Evolutionary conservation across 2,797 vertebrate species (phyloP).

Genomic region (Hippoglossus hippoglossus): DNA sequence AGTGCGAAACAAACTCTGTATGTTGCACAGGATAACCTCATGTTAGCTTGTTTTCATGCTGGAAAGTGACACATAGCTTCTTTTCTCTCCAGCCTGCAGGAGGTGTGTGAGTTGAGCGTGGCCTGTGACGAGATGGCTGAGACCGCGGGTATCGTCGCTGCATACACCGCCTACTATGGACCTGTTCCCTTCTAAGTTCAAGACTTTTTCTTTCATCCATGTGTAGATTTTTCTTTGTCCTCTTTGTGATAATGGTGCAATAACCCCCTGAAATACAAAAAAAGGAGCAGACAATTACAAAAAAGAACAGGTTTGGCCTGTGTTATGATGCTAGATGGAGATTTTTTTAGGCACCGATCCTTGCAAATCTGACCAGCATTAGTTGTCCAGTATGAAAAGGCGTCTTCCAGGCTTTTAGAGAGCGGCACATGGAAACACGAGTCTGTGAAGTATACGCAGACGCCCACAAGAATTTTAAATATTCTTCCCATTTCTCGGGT

Average conservation of each 20-base stretch:
- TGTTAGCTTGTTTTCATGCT: no score
- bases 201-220: constrained; percentile 17
- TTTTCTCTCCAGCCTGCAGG: constrained; percentile 76
- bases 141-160: constrained; percentile 85
- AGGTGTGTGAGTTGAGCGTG: constrained; percentile 86
- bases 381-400: constrained; percentile 31
- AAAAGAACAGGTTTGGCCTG: constrained; percentile 12
- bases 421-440: constrained; percentile 62
- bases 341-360: constrained; percentile 42
- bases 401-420: constrained; percentile 56
- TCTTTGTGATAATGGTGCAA: constrained; percentile 34
- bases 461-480: constrained; percentile 59
- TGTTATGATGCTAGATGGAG: constrained; percentile 43
- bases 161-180: constrained; percentile 87
- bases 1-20: neutral
- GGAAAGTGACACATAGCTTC: neutral
- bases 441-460: constrained; percentile 59
- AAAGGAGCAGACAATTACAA: constrained; percentile 22
- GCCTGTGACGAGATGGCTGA: constrained; percentile 89
- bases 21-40: neutral
- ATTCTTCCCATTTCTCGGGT: constrained; percentile 45
- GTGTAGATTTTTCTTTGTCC: constrained; percentile 38
- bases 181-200: constrained; percentile 73
- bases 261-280: constrained; percentile 44
- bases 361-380: constrained; percentile 54